Conservation (phyloP, 2,113 vertebrate species). For the Lampris megalopsis region DNA sequence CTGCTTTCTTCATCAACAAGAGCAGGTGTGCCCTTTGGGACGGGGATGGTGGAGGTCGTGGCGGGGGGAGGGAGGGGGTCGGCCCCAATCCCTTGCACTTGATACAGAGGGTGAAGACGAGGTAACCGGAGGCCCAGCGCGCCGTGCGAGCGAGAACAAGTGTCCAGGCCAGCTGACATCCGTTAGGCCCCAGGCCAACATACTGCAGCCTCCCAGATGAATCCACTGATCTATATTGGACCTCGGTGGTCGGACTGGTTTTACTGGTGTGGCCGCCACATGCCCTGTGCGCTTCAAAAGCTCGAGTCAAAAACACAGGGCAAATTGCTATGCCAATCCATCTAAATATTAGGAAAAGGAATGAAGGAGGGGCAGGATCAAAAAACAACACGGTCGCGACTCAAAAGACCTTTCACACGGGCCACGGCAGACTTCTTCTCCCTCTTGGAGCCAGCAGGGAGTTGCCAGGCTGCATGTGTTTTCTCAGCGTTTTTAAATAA, state of each 20-base stretch:
- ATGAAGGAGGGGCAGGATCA: constrained; percentile 44
- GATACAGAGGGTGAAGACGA: constrained; percentile 27
- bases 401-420: constrained; percentile 48
- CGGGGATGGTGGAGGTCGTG: not conserved
- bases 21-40: constrained; percentile 52
- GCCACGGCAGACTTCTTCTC: constrained; percentile 1
- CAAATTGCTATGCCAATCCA: constrained; percentile 42
- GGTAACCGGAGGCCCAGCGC: constrained; percentile 10
- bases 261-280: constrained; percentile 42
- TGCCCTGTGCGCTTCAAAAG: constrained; percentile 35
- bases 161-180: constrained; percentile 52
- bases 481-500: constrained; percentile 57
- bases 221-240: constrained; percentile 51
- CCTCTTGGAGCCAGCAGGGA: constrained; percentile 13
- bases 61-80: not conserved
- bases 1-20: constrained; percentile 40
- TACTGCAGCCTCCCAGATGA: constrained; percentile 40
- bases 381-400: constrained; percentile 7
- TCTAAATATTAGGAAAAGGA: constrained; percentile 48
- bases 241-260: constrained; percentile 42
- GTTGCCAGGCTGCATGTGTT: constrained; percentile 31
- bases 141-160: constrained; percentile 27
- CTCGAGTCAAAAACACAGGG: constrained; percentile 28
- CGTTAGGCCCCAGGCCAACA: constrained; percentile 8
- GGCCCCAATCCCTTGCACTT: constrained; percentile 18